Percentiles rank a stretch among this genome's conserved stretches.
Conservation (phyloP, 2,888 invertebrate species). For the Epinotia demarniana region DNA sequence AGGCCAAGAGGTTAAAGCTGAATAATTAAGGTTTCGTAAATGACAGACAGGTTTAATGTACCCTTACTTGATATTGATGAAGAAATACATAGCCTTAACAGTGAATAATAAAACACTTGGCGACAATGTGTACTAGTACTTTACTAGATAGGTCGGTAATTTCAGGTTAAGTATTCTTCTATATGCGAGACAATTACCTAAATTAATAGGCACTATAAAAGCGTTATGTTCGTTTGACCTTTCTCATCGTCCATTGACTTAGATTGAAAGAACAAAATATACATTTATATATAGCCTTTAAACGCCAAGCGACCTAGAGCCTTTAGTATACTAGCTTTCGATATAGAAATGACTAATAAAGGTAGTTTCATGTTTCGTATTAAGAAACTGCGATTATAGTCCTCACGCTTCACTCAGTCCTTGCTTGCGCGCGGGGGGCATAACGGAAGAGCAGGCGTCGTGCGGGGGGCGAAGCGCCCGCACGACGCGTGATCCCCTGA, state of each 20-base stretch:
- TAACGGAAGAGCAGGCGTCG: too few relatives aligned
- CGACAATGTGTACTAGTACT: not conserved
- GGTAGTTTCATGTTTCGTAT: too few relatives aligned
- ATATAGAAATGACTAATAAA: too few relatives aligned
- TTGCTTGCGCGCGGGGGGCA: too few relatives aligned
- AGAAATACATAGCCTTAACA: too few relatives aligned
- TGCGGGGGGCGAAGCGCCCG: too few relatives aligned
- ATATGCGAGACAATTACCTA: not conserved
- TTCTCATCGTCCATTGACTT: not conserved
- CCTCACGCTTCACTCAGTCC: too few relatives aligned
- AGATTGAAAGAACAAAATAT: not conserved
- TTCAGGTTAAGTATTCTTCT: not conserved
- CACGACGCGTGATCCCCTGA: too few relatives aligned
- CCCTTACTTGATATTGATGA: too few relatives aligned
- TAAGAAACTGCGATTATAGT: too few relatives aligned
- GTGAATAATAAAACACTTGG: slow-evolving; percentile 2
- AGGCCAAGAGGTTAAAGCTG: not conserved
- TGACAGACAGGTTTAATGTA: not conserved
- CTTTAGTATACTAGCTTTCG: not conserved
- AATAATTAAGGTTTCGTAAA: not conserved
- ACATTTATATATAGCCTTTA: not conserved
- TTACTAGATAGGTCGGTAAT: slow-evolving; percentile 4
- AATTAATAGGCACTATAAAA: not conserved
- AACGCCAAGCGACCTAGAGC: not conserved
- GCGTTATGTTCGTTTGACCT: not conserved